Percentiles rank a stretch among this genome's conserved stretches.
Evolutionary conservation across 2,113 vertebrate genomes (phyloP).

Genomic region (Natator depressus): DNA sequence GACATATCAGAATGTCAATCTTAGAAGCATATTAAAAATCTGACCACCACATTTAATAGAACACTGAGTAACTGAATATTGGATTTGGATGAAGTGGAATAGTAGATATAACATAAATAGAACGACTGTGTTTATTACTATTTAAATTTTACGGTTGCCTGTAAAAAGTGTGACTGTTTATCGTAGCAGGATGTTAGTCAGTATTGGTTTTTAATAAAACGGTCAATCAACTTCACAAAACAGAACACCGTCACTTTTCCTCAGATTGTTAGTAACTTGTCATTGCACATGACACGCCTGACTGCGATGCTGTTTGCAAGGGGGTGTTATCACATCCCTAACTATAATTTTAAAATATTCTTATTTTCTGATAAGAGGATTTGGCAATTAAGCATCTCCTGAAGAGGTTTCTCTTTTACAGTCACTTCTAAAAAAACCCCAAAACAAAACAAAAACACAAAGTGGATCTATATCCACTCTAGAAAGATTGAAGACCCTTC

Average conservation of each 20-base stretch:
- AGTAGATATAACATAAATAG: not conserved
- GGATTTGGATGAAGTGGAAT: not conserved
- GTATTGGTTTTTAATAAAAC: slow-evolving; percentile 17
- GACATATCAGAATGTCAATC: not conserved
- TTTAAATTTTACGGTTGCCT: not conserved
- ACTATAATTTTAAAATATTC: not conserved
- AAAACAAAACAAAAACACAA: not conserved
- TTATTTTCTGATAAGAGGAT: not conserved
- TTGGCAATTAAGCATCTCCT: not conserved
- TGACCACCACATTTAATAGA: not conserved
- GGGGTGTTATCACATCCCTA: not conserved
- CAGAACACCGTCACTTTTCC: not conserved
- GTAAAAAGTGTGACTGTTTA: slow-evolving; percentile 21
- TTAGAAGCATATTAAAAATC: not conserved
- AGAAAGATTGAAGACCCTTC: not conserved
- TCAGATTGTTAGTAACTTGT: not conserved
- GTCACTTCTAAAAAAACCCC: not conserved
- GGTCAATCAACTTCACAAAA: slow-evolving; percentile 4
- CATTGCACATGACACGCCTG: not conserved
- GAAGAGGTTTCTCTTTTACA: not conserved
- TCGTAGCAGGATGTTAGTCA: slow-evolving; percentile 3
- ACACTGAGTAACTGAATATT: not conserved
- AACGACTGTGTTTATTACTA: slow-evolving; percentile 5
- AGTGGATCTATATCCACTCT: not conserved
- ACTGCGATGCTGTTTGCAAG: not conserved